Evolutionary conservation across 1,140 invertebrate genomes (phyloP).

Genomic region (Drosophila pseudoobscura): DNA sequence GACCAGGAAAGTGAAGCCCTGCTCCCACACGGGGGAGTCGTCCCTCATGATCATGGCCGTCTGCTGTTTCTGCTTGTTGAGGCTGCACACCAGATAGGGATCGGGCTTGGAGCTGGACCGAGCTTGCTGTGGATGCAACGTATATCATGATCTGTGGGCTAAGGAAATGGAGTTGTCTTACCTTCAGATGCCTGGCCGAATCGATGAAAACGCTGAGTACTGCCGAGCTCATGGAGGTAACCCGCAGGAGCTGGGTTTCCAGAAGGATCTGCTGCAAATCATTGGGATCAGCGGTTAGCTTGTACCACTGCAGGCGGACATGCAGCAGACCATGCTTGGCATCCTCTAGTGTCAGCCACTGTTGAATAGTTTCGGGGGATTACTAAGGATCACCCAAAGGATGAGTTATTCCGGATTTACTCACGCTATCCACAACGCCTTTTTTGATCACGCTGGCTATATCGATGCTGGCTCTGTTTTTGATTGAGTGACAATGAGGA

Average conservation of each 20-base stretch:
- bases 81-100: slow-evolving; percentile 88
- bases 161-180: slow-evolving; percentile 84
- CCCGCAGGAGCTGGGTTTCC: slow-evolving; percentile 90
- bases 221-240: slow-evolving; percentile 90
- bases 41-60: slow-evolving; percentile 89
- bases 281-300: slow-evolving; percentile 88
- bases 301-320: slow-evolving; percentile 93
- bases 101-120: slow-evolving; percentile 89
- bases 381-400: neutral
- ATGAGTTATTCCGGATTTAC: slow-evolving; percentile 51
- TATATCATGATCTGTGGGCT: neutral
- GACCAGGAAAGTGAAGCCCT: slow-evolving; percentile 95
- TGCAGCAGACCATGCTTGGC: slow-evolving; percentile 97
- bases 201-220: slow-evolving; percentile 94
- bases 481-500: neutral
- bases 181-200: slow-evolving; percentile 94
- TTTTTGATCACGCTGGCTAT: slow-evolving; percentile 87
- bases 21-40: slow-evolving; percentile 89
- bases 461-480: slow-evolving; percentile 87
- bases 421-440: slow-evolving; percentile 88
- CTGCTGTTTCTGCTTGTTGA: slow-evolving; percentile 89
- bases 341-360: slow-evolving; percentile 97
- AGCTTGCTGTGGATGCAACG: slow-evolving; percentile 85
- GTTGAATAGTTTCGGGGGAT: slow-evolving; percentile 49
- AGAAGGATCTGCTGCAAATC: slow-evolving; percentile 90